Base-by-base conservation (phyloP, 2,888 invertebrate species). In the Lochmaea capreae region DNA sequence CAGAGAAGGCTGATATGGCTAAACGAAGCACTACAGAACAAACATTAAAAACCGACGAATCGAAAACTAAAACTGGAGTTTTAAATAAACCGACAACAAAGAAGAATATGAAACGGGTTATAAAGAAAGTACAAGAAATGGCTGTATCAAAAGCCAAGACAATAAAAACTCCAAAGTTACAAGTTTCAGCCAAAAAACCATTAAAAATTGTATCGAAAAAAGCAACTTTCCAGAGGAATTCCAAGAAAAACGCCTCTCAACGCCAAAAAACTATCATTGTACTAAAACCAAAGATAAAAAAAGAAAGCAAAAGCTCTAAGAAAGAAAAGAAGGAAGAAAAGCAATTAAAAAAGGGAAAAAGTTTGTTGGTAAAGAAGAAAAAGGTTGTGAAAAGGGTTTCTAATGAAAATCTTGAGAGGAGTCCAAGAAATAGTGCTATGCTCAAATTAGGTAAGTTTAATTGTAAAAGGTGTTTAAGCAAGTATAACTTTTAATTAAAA, bases 21-120 rank as follows among this genome's bases (percentile, higher is more conserved):
- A 82, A 87, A 86, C 86, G 86, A 85, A 83, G 86, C 84, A 65
- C 86, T 85, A 76, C 88, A 84, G 86, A 88, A 83, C 77, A 85
- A 86, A 77, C 85, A 84, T 75, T 88, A 84, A 87, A 80, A 86
- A 88, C 84, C 85, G 84, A 76, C 81, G 86, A 73, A 85, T 85
- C 76, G 84, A 88, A 82, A 86, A 88, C 79, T 85, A 88, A 81
- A 83, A 86, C 79, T 84, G 84, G 78, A 85, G 83, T 72, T 84
- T 85, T 81, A 85, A 88, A 72, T 85, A 87, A 81, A 84, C 87
- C 67, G 83, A 85, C 84, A 82, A 86, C 12, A 83, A 87, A 79
- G 85, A 87, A 82, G 84, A 88, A 82, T 84, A 85, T 80, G 18
- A 80, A 79, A 68, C 57, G 76, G 59, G 78, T 79, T 57, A 66